Conservation (phyloP, 2,797 vertebrate species). For the Leptatherina wallacei region DNA sequence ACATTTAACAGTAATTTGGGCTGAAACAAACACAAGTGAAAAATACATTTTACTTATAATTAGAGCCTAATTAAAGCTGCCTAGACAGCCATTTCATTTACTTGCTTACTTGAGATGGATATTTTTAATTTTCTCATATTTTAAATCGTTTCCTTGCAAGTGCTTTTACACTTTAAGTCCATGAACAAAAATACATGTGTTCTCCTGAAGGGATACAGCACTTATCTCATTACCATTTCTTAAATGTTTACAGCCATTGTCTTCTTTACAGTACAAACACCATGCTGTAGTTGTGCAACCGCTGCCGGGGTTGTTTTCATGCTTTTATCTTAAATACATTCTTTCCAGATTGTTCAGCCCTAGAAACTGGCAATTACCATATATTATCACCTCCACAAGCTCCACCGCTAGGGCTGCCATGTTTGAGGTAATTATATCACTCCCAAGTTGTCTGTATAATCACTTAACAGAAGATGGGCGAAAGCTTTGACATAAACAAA, state of each 20-base stretch:
- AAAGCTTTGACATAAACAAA: constrained; percentile 46
- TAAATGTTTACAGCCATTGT: constrained; percentile 76
- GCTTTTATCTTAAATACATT: constrained; percentile 82
- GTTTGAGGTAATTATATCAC: constrained; percentile 83
- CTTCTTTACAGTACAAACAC: constrained; percentile 68
- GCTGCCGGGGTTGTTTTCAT: constrained; percentile 76
- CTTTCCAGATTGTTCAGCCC: constrained; percentile 77
- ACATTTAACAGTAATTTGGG: no score
- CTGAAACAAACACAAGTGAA: no score
- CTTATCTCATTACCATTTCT: constrained; percentile 76
- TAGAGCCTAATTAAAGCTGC: constrained; percentile 37
- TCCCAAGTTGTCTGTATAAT: constrained; percentile 80
- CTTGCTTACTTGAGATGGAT: constrained; percentile 47
- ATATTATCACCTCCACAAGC: constrained; percentile 83
- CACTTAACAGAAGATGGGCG: constrained; percentile 67
- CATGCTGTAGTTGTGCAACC: constrained; percentile 51
- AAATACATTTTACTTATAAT: constrained; percentile 34
- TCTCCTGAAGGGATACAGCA: constrained; percentile 61
- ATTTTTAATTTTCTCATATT: constrained; percentile 44
- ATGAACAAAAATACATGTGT: constrained; percentile 59
- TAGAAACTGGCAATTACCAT: constrained; percentile 81
- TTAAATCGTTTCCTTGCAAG: constrained; percentile 40
- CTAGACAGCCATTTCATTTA: constrained; percentile 39
- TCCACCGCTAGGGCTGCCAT: constrained; percentile 71
- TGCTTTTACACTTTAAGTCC: constrained; percentile 28